A percentile compares a stretch with the other conserved stretches of the same genome.
phyloP scores from a whole-genome alignment of 2,113 vertebrate genomes.

The Charadrius vociferus region DNA sequence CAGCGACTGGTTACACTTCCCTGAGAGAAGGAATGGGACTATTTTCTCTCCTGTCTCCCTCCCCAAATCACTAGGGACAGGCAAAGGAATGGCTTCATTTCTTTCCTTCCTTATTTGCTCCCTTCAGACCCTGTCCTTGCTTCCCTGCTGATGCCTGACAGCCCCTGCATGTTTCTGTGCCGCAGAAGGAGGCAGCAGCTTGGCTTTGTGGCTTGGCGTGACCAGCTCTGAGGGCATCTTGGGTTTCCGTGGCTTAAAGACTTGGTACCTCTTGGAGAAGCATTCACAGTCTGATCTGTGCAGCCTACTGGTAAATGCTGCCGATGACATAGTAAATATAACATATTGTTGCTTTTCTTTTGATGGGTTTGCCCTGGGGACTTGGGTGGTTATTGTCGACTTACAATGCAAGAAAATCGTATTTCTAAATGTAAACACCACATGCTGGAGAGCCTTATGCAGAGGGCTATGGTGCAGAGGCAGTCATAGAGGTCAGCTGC shows the following conservation, averaged over 20 bases:
- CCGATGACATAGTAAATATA: background rate
- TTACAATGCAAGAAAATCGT: background rate
- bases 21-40: background rate
- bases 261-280: background rate
- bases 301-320: background rate
- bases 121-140: background rate
- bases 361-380: background rate
- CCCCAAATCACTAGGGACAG: background rate
- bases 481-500: background rate
- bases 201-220: background rate
- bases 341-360: background rate
- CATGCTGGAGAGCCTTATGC: background rate
- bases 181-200: background rate
- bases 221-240: background rate
- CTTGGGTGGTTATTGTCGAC: background rate
- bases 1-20: background rate
- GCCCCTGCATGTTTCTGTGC: background rate
- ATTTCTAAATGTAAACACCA: background rate
- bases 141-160: background rate
- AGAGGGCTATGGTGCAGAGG: background rate
- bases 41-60: background rate
- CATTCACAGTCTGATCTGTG: background rate
- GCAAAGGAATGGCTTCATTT: background rate
- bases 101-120: background rate
- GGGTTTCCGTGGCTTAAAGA: background rate